These are phyloP conservation scores for Holothuria leucospilota DNA, from an alignment of 53 echinoderm and acorn worm genomes.

Conservation along the genomic window DNA sequence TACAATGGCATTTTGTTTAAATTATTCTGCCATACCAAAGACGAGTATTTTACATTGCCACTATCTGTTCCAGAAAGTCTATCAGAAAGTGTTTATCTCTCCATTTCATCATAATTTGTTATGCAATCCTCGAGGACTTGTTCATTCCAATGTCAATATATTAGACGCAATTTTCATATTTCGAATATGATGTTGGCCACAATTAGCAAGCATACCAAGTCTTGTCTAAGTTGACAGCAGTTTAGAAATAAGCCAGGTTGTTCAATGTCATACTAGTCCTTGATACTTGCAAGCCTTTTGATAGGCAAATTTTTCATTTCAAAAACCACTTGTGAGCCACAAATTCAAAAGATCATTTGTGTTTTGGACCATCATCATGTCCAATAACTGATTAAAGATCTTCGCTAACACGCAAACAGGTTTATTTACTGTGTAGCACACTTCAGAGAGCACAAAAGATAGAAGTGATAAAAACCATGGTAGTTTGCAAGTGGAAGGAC, in stretches of 20 bases:
- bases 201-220: not conserved
- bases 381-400: constrained; percentile 8
- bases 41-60: no score
- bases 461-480: constrained; percentile 23
- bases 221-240: constrained; percentile 49
- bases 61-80: no score
- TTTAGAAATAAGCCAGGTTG: constrained; percentile 54
- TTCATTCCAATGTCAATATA: no score
- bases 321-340: not conserved
- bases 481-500: constrained; percentile 17
- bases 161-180: not conserved
- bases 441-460: not conserved
- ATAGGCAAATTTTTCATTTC: constrained; percentile 56
- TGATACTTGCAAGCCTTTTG: constrained; percentile 57
- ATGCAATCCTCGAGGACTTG: no score
- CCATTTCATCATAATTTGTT: no score
- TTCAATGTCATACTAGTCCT: constrained; percentile 44
- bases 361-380: no score
- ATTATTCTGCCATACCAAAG: no score
- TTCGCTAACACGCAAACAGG: constrained; percentile 24
- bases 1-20: no score
- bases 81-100: no score
- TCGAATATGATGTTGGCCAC: not conserved
- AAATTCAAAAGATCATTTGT: not conserved
- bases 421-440: not conserved